Conservation (phyloP, 2,888 invertebrate genomes). For the Strigamia maritima region DNA sequence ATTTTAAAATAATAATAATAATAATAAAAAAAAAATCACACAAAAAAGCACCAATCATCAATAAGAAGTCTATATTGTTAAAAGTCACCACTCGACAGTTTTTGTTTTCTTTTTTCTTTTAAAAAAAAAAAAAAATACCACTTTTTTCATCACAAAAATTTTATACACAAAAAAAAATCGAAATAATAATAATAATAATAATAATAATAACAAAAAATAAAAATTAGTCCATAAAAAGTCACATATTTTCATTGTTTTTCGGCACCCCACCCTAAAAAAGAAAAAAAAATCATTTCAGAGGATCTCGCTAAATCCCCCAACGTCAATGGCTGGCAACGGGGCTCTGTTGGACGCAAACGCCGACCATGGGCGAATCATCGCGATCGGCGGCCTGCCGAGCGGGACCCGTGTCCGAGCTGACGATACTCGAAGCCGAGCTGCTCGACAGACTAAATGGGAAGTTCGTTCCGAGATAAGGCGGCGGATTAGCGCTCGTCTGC, state of each 20-base stretch:
- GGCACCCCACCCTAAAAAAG: neutral
- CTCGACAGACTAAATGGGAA: constrained; percentile 47
- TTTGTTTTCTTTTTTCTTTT: neutral
- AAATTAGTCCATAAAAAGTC: neutral
- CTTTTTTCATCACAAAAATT: constrained; percentile 3
- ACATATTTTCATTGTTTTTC: neutral
- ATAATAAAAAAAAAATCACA: neutral
- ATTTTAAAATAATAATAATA: neutral
- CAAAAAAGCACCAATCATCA: neutral
- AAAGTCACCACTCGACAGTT: neutral
- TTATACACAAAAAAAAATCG: constrained; percentile 12
- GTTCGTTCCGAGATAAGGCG: constrained; percentile 45
- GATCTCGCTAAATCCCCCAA: constrained; percentile 33
- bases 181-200: neutral
- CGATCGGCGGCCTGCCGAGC: constrained; percentile 53
- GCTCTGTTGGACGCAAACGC: constrained; percentile 85
- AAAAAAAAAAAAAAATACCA: no score
- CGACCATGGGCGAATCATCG: constrained; percentile 79
- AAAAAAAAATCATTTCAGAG: neutral
- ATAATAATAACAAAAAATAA: neutral
- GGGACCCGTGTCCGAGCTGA: constrained; percentile 24
- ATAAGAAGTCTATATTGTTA: neutral
- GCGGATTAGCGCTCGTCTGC: constrained; percentile 33
- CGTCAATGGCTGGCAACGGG: constrained; percentile 82
- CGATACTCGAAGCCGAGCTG: constrained; percentile 42